Conservation (phyloP, 2,888 invertebrate genomes). For the Litoditis marina region DNA sequence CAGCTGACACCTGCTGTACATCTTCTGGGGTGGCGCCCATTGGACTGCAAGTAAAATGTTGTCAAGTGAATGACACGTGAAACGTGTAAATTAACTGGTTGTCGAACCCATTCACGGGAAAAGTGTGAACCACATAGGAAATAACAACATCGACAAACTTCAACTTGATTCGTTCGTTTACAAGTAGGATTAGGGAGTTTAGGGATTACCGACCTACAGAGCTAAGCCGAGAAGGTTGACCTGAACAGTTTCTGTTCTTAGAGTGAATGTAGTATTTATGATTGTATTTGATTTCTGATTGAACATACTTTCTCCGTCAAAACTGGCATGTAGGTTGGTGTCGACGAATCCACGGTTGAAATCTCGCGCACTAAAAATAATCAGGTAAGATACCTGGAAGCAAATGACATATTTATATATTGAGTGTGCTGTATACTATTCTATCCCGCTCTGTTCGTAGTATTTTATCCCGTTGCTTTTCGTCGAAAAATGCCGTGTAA, state of each 20-base stretch:
- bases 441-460: no score
- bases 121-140: background rate
- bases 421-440: no score
- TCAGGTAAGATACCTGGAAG: no score
- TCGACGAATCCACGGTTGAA: slow-evolving; percentile 68
- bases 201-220: background rate
- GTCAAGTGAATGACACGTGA: background rate
- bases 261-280: background rate
- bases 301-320: slow-evolving; percentile 62
- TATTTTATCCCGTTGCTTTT: no score
- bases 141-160: background rate
- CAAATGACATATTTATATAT: no score
- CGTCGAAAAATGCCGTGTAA: no score
- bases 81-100: background rate
- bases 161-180: background rate
- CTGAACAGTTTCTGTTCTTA: background rate
- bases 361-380: slow-evolving; percentile 66
- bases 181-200: background rate
- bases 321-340: slow-evolving; percentile 67
- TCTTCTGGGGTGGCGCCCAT: slow-evolving; percentile 63
- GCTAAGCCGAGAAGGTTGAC: background rate
- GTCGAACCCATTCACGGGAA: background rate
- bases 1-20: slow-evolving; percentile 61
- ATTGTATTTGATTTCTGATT: background rate
- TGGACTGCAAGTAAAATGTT: slow-evolving; percentile 45